These are phyloP conservation scores for Meloidogyne exigua DNA, from an alignment of 1,140 invertebrate species.

Conservation along the genomic window DNA sequence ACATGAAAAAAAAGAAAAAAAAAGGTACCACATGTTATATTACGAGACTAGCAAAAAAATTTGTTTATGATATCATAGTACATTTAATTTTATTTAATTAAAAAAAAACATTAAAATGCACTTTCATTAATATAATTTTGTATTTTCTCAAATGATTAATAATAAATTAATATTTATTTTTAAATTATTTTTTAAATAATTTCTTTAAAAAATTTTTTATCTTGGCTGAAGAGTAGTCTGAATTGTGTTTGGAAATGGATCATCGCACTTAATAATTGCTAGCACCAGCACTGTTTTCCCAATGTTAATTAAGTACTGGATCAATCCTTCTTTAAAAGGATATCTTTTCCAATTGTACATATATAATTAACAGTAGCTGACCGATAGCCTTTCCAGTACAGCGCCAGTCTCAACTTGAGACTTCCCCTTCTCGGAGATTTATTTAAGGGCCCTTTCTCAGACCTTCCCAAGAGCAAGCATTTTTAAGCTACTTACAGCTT, in stretches of 20 bases:
- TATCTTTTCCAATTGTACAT: background rate
- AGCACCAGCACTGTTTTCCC: constrained; percentile 1
- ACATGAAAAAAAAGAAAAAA: too few species aligned
- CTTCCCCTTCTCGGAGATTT: constrained; percentile 1
- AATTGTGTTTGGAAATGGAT: constrained; percentile 4
- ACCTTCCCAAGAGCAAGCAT: background rate
- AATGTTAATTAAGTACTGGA: background rate
- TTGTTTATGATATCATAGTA: too few species aligned
- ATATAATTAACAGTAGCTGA: background rate
- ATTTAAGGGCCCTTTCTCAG: background rate
- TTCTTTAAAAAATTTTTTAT: background rate
- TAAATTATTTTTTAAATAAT: too few species aligned
- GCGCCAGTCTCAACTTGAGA: background rate
- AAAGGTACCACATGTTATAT: too few species aligned
- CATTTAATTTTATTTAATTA: too few species aligned
- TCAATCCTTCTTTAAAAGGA: background rate
- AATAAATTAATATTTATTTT: too few species aligned
- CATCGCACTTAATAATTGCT: background rate
- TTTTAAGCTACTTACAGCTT: background rate
- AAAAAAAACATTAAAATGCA: too few species aligned
- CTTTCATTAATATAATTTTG: too few species aligned
- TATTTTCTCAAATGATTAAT: too few species aligned
- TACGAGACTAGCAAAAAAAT: too few species aligned
- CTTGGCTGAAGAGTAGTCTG: constrained; percentile 3
- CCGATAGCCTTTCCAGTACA: constrained; percentile 1